Conservation (phyloP, 1,140 invertebrate genomes). For the Lucilia cuprina region DNA sequence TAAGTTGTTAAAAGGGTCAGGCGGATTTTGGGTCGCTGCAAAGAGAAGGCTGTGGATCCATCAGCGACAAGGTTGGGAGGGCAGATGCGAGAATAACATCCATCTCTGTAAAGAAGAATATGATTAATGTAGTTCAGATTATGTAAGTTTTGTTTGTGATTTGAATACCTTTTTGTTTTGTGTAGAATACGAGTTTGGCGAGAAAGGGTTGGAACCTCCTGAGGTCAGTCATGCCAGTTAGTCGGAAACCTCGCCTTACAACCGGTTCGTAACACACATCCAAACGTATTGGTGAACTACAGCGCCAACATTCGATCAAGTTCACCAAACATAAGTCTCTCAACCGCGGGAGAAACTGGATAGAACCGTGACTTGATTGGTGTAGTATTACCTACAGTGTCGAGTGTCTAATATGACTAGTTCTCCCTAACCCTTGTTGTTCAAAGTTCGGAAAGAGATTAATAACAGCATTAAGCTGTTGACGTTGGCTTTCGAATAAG, state of each 20-base stretch:
- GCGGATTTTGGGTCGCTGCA: too few relatives aligned
- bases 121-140: too few relatives aligned
- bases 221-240: too few relatives aligned
- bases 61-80: too few relatives aligned
- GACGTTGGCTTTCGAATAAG: background rate
- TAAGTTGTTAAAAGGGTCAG: too few relatives aligned
- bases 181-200: too few relatives aligned
- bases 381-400: background rate
- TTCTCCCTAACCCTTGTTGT: slow-evolving; percentile 16
- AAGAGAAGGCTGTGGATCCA: too few relatives aligned
- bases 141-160: slow-evolving; percentile 40
- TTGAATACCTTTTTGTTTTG: slow-evolving; percentile 39
- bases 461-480: background rate
- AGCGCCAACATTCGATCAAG: slow-evolving; percentile 43
- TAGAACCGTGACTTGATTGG: slow-evolving; percentile 17
- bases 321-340: slow-evolving; percentile 41
- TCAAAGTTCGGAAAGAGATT: too few relatives aligned
- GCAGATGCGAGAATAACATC: too few relatives aligned
- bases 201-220: too few relatives aligned
- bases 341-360: background rate
- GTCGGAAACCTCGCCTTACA: slow-evolving; percentile 47
- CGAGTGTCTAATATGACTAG: background rate
- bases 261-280: slow-evolving; percentile 44
- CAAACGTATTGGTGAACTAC: slow-evolving; percentile 38
- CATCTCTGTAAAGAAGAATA: too few relatives aligned